Evolutionary conservation across 35 echinoderm and acorn worm genomes (phyloP), one percentile per base, ranked within the genome.

Genomic region (Anneissia japonica): DNA sequence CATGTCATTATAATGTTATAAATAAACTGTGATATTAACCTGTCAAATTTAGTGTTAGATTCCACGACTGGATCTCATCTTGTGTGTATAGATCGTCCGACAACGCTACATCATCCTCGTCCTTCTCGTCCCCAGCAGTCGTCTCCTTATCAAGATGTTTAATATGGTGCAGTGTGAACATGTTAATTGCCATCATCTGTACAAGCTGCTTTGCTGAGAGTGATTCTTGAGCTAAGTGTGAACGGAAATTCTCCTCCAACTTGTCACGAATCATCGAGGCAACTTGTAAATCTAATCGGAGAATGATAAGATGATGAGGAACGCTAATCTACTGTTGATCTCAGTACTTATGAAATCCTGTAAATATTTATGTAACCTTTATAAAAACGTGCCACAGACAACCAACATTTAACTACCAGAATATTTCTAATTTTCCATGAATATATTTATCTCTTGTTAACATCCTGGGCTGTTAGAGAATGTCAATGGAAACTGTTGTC

Each of bases 141-240:
- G 84, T 74, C 36, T 81, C 31, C 80, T 92, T 85, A 19, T 74
- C 46, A 5, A 88, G 32, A 39, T 76, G 73, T 38, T 82, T 89
- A 46, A 97, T 88, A 36, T 92, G 91, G 76, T 90, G 86, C 23
- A 99, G 87, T 35, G 96, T 92, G 77, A 99, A 99, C 38, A 99
- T 83, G 64, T 99, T 99, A 83, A 99, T 99, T 77, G 91, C 79
- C 19, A 90, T 77, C n/a, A 98, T 93, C 89, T 98, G 95, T 14
- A 90, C 89, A n/a, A 98, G 95, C 85, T 98, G 95, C 64, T 86
- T 88, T 35, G 92, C 75, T 0, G 91, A 94, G 76, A 98, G 81
- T 74, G 81, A 89, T 56, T 93, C 91, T 80, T 98, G 95, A 21
- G 81, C 76, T 38, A 98, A 86, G 36, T 99, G 96, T 79, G 87